Evolutionary conservation across 92 coral and sea anemone genomes (phyloP).

Genomic region (Umimayanthus kanabou): DNA sequence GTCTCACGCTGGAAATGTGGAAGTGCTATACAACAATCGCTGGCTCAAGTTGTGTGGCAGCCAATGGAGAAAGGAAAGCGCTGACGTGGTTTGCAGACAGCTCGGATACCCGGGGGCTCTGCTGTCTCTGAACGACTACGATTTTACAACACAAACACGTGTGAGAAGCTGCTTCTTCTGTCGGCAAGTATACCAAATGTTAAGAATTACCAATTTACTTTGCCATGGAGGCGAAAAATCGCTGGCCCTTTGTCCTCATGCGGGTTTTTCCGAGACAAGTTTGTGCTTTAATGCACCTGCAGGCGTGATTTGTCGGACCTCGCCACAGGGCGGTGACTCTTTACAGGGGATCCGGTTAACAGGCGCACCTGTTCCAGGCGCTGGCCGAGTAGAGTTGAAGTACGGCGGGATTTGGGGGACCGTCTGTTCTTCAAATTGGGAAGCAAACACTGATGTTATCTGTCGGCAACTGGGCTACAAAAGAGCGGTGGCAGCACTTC

Average conservation of each 20-base stretch:
- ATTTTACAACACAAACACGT: background rate
- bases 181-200: background rate
- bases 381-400: conserved; percentile 52
- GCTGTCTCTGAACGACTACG: background rate
- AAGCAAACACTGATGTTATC: conserved; percentile 41
- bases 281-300: background rate
- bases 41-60: background rate
- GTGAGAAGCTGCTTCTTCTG: background rate
- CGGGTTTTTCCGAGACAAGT: background rate
- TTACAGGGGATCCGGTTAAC: background rate
- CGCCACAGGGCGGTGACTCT: background rate
- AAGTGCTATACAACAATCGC: background rate
- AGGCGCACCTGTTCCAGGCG: background rate
- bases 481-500: background rate
- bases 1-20: conserved; percentile 1
- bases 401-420: conserved; percentile 67
- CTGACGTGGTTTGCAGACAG: conserved; percentile 21
- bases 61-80: background rate
- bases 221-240: conserved; percentile 14
- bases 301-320: conserved; percentile 31
- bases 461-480: conserved; percentile 58
- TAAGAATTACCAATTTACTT: background rate
- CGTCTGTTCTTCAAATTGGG: conserved; percentile 33
- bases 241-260: background rate
- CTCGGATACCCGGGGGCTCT: conserved; percentile 20